Percentiles rank a stretch among this genome's conserved stretches.
phyloP scores from a whole-genome alignment of 2,797 vertebrate species.

The Sphaeramia orbicularis region DNA sequence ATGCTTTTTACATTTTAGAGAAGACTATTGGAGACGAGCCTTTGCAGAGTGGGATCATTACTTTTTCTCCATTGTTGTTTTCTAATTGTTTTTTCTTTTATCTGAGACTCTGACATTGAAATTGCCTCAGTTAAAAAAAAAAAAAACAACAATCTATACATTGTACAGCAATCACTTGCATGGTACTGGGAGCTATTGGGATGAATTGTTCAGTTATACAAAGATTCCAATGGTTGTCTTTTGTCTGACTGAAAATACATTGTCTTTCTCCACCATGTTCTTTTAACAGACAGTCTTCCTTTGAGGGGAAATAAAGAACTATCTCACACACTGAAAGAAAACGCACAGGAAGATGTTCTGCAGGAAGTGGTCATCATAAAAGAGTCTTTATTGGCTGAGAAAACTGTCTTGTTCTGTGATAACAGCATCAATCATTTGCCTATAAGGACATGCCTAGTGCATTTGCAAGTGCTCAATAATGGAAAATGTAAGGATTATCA shows the following conservation, averaged over 20 bases:
- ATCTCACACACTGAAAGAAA: conserved; percentile 36
- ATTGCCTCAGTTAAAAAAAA: background rate
- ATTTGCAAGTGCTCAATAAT: conserved; percentile 1
- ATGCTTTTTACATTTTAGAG: too few species aligned
- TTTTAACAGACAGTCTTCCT: conserved; percentile 23
- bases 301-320: conserved; percentile 51
- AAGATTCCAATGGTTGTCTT: conserved; percentile 24
- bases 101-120: background rate
- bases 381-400: conserved; percentile 50
- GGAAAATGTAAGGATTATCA: conserved; percentile 1
- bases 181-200: conserved; percentile 35
- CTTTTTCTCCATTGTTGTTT: conserved; percentile 5
- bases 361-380: conserved; percentile 49
- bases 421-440: conserved; percentile 35
- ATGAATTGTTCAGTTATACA: conserved; percentile 27
- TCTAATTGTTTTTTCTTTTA: background rate
- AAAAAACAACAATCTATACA: conserved; percentile 4
- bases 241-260: conserved; percentile 21
- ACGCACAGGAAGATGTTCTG: conserved; percentile 45
- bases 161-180: conserved; percentile 17
- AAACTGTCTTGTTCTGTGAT: conserved; percentile 35
- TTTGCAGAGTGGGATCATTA: background rate
- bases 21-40: background rate
- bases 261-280: conserved; percentile 21
- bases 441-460: background rate